Evolutionary conservation across 1,140 invertebrate genomes (phyloP).

Genomic region (Uloborus diversus): DNA sequence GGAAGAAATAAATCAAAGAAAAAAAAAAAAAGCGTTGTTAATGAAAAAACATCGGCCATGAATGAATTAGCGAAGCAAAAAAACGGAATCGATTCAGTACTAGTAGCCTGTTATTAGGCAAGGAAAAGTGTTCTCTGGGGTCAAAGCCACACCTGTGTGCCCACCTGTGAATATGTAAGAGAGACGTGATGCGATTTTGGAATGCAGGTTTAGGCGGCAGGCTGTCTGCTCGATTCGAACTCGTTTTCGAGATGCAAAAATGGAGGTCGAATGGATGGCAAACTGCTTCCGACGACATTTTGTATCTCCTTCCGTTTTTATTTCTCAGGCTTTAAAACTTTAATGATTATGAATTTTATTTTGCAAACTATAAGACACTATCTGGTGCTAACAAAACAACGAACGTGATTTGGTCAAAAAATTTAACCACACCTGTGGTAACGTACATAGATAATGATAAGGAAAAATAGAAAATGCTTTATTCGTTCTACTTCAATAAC

Average conservation of each 20-base stretch:
- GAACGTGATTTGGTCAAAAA: no score
- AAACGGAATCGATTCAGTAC: not conserved
- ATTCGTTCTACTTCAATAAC: no score
- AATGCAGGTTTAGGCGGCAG: conserved; percentile 13
- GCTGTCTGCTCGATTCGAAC: conserved; percentile 5
- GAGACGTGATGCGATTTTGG: conserved; percentile 6
- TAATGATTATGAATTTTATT: no score
- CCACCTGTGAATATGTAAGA: not conserved
- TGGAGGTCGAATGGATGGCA: no score
- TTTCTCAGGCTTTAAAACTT: no score
- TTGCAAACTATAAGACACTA: no score
- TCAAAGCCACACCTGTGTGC: conserved; percentile 42
- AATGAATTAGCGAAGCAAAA: not conserved
- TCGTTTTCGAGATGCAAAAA: not conserved
- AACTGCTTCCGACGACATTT: not conserved
- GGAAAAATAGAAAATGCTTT: no score
- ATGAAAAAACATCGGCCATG: not conserved
- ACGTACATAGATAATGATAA: no score
- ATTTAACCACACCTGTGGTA: no score
- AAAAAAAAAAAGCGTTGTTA: no score
- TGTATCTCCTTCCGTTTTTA: no score
- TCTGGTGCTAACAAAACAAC: no score
- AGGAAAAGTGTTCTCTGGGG: conserved; percentile 31
- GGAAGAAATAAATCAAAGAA: not conserved
- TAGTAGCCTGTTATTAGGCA: conserved; percentile 25